Conservation (phyloP, 1,140 invertebrate species). For the Drosophila tani region DNA sequence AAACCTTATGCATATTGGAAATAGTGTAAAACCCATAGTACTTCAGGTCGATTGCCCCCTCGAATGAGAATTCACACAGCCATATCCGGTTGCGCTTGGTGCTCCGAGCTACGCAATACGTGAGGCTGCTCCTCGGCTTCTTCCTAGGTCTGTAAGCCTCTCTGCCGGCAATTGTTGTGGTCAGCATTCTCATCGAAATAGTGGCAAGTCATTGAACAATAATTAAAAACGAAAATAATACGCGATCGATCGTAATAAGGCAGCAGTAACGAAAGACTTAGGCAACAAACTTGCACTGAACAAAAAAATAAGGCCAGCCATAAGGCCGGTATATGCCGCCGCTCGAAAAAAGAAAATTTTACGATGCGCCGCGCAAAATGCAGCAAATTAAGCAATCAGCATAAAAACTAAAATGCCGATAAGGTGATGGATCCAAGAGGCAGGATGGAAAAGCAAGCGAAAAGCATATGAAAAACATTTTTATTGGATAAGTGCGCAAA, state of each 20-base stretch:
- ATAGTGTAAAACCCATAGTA: background rate
- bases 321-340: constrained; percentile 52
- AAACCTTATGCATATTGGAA: background rate
- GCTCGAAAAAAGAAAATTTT: constrained; percentile 33
- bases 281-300: constrained; percentile 78
- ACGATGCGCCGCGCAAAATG: constrained; percentile 73
- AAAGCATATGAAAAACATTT: constrained; percentile 63
- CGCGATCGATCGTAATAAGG: constrained; percentile 78
- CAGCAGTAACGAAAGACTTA: constrained; percentile 77
- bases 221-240: constrained; percentile 82
- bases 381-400: constrained; percentile 82
- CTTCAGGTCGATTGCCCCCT: background rate
- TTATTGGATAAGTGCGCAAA: constrained; percentile 81
- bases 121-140: constrained; percentile 15
- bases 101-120: constrained; percentile 44
- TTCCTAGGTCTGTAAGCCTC: constrained; percentile 9
- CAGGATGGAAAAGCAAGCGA: background rate
- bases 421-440: constrained; percentile 20
- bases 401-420: constrained; percentile 65
- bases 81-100: constrained; percentile 59
- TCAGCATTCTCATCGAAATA: constrained; percentile 55
- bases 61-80: background rate
- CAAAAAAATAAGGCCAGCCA: constrained; percentile 3
- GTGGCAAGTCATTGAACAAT: constrained; percentile 82
- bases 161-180: constrained; percentile 29